Evolutionary conservation across 2,888 invertebrate genomes (phyloP), one percentile per base, ranked within the genome.

Genomic region (Dasypogon diadema): DNA sequence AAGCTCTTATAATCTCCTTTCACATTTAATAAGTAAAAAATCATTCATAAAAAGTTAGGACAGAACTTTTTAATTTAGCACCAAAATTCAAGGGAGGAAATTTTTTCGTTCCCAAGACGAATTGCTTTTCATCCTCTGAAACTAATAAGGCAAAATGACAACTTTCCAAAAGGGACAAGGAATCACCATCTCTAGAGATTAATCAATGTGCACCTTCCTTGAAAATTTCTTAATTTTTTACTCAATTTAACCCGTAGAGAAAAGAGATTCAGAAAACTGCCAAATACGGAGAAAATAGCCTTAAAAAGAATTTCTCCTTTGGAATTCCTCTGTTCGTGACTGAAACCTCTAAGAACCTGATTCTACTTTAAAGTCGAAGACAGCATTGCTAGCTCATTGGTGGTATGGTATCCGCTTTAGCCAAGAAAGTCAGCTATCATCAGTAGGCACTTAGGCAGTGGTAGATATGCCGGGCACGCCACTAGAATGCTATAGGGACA

Each of bases 311-410:
- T 37, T 10, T 60, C 37, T 21, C 37, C 37, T 6, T 26, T 10
- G 37, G 37, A 60, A 60, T 12, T 60, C n/a, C n/a, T n/a, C 60
- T 26, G 21, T 16, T 60, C 42, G 60, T 37, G 60, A 37, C 60
- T 42, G n/a, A 42, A 42, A 12, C 8, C 42, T 42, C 42, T 12
- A 42, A 42, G 42, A 42, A 42, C 42, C 42, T 42, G 42, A 42
- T 42, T 10, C n/a, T 42, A n/a, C 42, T 30, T n/a, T n/a, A n/a
- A 30, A 30, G 30, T 5, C 3, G 30, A 8, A 3, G 30, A 30
- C 30, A 30, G 8, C 30, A 30, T 30, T 30, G 8, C 30, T 30
- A 8, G 30, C 30, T 5, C 30, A 30, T n/a, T n/a, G n/a, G 30
- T 30, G 30, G 8, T 30, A 8, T 30, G 30, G 30, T 30, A 30